phyloP scores from a whole-genome alignment of 2,113 vertebrate species.

The Microcebus ravelobensis region DNA sequence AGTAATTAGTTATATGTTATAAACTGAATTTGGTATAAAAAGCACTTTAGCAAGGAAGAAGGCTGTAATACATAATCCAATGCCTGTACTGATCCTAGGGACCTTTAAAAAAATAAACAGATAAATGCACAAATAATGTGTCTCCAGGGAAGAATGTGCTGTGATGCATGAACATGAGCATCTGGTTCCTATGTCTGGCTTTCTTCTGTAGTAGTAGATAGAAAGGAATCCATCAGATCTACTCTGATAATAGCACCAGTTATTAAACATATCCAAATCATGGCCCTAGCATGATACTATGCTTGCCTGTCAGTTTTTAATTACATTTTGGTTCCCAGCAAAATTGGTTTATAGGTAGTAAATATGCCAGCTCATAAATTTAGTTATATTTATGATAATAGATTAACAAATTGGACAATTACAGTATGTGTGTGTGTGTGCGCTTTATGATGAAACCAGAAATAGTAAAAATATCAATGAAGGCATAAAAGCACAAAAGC shows the following conservation, averaged over 20 bases:
- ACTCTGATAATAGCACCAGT: background rate
- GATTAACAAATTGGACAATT: background rate
- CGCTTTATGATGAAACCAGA: background rate
- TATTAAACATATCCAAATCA: background rate
- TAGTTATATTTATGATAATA: background rate
- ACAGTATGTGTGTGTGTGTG: background rate
- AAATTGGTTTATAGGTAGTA: background rate
- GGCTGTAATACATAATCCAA: background rate
- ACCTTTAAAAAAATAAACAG: background rate
- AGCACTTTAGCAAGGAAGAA: conserved; percentile 1
- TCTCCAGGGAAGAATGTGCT: background rate
- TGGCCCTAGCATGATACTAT: background rate
- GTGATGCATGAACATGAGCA: background rate
- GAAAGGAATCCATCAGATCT: background rate
- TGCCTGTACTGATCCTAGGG: background rate
- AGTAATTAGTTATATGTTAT: background rate
- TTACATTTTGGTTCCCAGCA: background rate
- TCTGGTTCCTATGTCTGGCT: background rate
- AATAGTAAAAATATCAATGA: background rate
- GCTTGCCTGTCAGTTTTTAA: background rate
- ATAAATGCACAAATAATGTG: background rate
- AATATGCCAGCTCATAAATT: background rate
- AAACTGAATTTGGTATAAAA: conserved; percentile 8
- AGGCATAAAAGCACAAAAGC: background rate
- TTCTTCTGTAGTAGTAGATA: background rate